phyloP scores from a whole-genome alignment of 2,113 vertebrate genomes.

The Daphoenositta chrysoptera region DNA sequence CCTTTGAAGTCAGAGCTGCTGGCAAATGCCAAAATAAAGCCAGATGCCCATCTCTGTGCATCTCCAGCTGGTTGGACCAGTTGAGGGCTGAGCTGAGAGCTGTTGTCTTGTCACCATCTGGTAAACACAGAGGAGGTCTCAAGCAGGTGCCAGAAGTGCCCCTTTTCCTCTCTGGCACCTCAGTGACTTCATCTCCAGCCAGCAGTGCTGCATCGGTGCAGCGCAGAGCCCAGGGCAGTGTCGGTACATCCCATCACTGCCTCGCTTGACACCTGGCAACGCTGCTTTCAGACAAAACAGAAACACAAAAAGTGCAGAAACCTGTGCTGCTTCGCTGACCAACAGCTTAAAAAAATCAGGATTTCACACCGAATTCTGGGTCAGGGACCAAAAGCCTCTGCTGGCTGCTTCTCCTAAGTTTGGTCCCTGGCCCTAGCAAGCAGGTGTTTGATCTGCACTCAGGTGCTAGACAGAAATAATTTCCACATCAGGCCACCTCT shows the following conservation, averaged over 20 bases:
- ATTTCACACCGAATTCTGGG: background rate
- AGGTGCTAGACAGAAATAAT: background rate
- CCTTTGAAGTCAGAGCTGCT: background rate
- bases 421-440: background rate
- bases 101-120: background rate
- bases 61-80: background rate
- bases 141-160: background rate
- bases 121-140: background rate
- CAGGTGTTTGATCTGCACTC: background rate
- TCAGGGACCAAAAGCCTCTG: background rate
- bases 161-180: background rate
- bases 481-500: background rate
- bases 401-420: background rate
- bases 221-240: fast-evolving
- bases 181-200: fast-evolving
- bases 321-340: background rate
- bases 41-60: background rate
- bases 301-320: background rate
- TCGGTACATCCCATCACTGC: background rate
- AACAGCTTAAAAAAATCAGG: background rate
- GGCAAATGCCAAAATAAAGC: background rate
- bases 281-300: background rate
- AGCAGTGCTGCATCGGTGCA: fast-evolving
- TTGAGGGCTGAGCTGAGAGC: background rate
- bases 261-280: background rate